phyloP scores from a whole-genome alignment of 2,888 invertebrate genomes.

The Drosophila neotestacea region DNA sequence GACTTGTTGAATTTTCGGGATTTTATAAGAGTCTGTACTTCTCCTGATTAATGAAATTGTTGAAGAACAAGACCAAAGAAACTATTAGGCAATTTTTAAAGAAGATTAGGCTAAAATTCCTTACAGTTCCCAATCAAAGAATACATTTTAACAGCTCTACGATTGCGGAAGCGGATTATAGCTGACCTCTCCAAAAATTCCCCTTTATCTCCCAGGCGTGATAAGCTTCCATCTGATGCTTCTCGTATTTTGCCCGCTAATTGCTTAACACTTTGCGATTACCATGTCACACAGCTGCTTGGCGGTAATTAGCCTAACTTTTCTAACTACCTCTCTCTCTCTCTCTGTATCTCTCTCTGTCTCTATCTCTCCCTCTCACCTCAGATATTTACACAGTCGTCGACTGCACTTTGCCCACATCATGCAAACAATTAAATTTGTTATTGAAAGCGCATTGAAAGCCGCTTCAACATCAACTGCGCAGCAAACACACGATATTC shows the following conservation, averaged over 20 bases:
- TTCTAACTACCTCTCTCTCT: background rate
- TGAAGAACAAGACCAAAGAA: no score
- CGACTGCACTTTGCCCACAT: slow-evolving; percentile 68
- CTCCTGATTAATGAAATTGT: no score
- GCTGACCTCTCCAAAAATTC: background rate
- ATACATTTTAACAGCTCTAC: background rate
- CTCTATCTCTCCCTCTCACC: background rate
- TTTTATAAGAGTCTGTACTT: no score
- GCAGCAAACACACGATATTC: slow-evolving; percentile 30
- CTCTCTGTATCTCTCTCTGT: background rate
- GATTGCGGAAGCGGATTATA: background rate
- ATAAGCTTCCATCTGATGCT: slow-evolving; percentile 9
- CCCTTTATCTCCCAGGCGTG: no score
- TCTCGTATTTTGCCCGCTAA: slow-evolving; percentile 38
- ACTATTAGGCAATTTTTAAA: no score
- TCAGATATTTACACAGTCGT: background rate
- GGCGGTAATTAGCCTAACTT: slow-evolving; percentile 41
- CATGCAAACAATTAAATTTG: slow-evolving; percentile 74
- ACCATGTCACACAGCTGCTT: slow-evolving; percentile 48
- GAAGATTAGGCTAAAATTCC: no score
- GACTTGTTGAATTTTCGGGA: no score
- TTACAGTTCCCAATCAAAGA: background rate
- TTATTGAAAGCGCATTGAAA: slow-evolving; percentile 69
- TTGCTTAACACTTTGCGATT: slow-evolving; percentile 48
- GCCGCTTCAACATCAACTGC: slow-evolving; percentile 50